These are phyloP conservation scores for Limenitis camilla DNA, from an alignment of 2,888 invertebrate genomes.

Conservation along the genomic window DNA sequence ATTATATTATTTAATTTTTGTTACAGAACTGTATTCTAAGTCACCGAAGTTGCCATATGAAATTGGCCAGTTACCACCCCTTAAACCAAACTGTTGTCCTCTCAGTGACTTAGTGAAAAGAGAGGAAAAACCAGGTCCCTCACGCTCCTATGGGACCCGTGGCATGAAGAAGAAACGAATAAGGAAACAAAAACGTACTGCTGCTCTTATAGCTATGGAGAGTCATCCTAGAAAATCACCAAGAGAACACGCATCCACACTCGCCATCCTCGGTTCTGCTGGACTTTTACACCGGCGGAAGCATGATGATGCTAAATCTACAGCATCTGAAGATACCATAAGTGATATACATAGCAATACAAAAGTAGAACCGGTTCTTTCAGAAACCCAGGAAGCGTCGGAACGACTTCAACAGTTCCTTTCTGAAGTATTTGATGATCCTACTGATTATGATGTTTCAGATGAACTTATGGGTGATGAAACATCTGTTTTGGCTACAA, in stretches of 20 bases:
- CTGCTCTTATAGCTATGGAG: constrained; percentile 51
- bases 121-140: constrained; percentile 56
- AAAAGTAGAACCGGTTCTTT: constrained; percentile 45
- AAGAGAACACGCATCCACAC: constrained; percentile 89
- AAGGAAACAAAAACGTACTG: constrained; percentile 49
- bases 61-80: constrained; percentile 77
- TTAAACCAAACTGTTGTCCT: constrained; percentile 72
- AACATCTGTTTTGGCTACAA: constrained; percentile 46
- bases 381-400: constrained; percentile 51
- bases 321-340: constrained; percentile 62
- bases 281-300: constrained; percentile 75
- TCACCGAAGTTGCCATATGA: constrained; percentile 85
- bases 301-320: constrained; percentile 61
- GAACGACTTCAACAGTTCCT: constrained; percentile 61
- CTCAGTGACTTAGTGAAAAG: constrained; percentile 64
- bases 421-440: constrained; percentile 61
- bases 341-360: constrained; percentile 51
- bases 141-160: constrained; percentile 57
- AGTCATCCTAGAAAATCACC: constrained; percentile 87
- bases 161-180: constrained; percentile 58
- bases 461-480: constrained; percentile 58
- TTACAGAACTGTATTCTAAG: constrained; percentile 73
- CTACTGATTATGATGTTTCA: constrained; percentile 64
- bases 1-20: constrained; percentile 22
- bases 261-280: constrained; percentile 82